Evolutionary conservation across 1,140 invertebrate genomes (phyloP), one percentile per base, ranked within the genome.

Genomic region (Lordiphosa collinella): DNA sequence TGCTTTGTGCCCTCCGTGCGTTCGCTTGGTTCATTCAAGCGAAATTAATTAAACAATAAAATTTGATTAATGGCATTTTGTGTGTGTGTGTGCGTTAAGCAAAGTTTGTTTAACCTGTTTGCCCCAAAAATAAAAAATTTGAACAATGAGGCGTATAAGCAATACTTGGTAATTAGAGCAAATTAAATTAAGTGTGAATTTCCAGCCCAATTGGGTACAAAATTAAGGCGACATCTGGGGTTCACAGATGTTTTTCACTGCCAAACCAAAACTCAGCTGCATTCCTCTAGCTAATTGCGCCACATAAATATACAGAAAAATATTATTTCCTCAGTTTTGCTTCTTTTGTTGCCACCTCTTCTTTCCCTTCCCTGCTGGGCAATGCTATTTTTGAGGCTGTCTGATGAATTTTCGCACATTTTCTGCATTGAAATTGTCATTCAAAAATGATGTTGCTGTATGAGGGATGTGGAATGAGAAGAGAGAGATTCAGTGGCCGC

Each of bases 1-100:
- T 63, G 34, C 37, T 53, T 58, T 31, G 48, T 51, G 11, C 40
- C 59, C 37, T 50, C 40, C 51, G 18, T 51, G 4, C 22, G 31
- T 10, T n/a, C 34, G 43, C 48, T 47, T 13, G 50, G 62, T 76
- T 80, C 66, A 80, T 80, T 82, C 71, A 80, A 80, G 66, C 76
- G 48, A 80, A 82, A 80, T 80, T 80, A 76, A 80, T 80, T 80
- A 80, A 80, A 80, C 76, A 80, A 82, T 80, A 80, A 80, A 80
- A 82, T 67, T 80, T 80, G 76, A 80, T 80, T 80, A 82, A 80
- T 80, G 71, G 66, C 61, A 74, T 69, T 79, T 66, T 57, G 34
- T 41, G 54, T 9, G 34, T 40, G 43, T 35, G 50, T 44, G 41
- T 35, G 11, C 43, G 38, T 51, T 52, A 55, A 59, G 38, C 58